These are phyloP conservation scores for Tragopan temminckii DNA, from an alignment of 2,797 vertebrate species.

Conservation along the genomic window DNA sequence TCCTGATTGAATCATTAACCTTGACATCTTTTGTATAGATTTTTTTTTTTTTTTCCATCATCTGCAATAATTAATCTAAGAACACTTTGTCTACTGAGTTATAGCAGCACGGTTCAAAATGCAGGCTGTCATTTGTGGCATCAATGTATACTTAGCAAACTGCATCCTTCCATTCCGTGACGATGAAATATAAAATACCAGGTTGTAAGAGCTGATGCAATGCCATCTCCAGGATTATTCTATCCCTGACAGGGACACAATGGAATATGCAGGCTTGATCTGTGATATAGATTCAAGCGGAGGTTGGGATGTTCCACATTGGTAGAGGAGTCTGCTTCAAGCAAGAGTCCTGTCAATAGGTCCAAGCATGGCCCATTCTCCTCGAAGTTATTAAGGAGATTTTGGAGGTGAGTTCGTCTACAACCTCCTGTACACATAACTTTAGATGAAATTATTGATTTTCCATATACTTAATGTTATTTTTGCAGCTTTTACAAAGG, in stretches of 20 bases:
- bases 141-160: not conserved
- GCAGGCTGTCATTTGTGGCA: not conserved
- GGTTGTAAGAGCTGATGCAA: not conserved
- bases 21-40: constrained; percentile 20
- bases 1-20: constrained; percentile 36
- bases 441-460: not conserved
- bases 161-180: not conserved
- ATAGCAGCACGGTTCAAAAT: not conserved
- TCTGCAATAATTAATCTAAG: constrained; percentile 23
- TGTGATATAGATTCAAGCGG: not conserved
- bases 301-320: not conserved
- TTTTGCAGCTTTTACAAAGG: not conserved
- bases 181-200: not conserved
- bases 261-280: not conserved
- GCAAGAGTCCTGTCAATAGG: not conserved
- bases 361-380: not conserved
- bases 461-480: not conserved
- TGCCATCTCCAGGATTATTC: not conserved
- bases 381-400: not conserved
- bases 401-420: not conserved
- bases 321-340: not conserved
- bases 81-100: constrained; percentile 11
- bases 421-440: not conserved
- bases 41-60: not conserved
- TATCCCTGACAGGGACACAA: not conserved